Evolutionary conservation across 2,888 invertebrate genomes (phyloP), one percentile per base, ranked within the genome.

Genomic region (Cephalotes varians): DNA sequence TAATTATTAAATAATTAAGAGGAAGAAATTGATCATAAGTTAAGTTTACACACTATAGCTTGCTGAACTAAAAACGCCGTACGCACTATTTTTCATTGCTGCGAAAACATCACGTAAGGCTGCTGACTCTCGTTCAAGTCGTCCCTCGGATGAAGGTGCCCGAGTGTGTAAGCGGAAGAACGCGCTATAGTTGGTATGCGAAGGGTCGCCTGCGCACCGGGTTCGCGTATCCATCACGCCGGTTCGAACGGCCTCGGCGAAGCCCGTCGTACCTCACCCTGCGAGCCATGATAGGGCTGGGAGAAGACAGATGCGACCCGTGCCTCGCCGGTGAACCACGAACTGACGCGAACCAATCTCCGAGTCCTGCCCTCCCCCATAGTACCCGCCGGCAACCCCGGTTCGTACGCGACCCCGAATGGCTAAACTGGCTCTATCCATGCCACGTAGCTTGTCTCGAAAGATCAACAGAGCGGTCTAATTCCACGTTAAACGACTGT

Each of bases 281-380:
- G 37, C 65, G 64, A 65, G 49, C 87, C 56, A 62, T 72, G 85
- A 84, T 89, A 88, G 86, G 83, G 85, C 86, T 83, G 88, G 84
- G 86, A 86, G 85, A 88, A 90, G 91, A 88, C 88, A 85, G 88
- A 87, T 91, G 91, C 87, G 91, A 90, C 86, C 84, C 88, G 89
- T 88, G 86, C 87, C 87, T 87, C 88, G 80, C 84, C 85, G 87
- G 81, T 86, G 86, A 87, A 85, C 91, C 89, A 87, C 90, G 71
- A 88, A 87, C 85, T 85, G 86, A 89, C 88, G 85, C 86, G 84
- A 87, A 84, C 88, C 89, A 89, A 88, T 88, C 89, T 88, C 87
- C 84, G 81, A 83, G 71, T 76, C 67, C 81, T 73, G 74, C 74
- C 56, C 71, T 34, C 31, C 47, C 56, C 67, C 34, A 15, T 47